These are phyloP conservation scores for Stichopus horrens DNA, from an alignment of 53 echinoderm and acorn worm species.

Conservation along the genomic window DNA sequence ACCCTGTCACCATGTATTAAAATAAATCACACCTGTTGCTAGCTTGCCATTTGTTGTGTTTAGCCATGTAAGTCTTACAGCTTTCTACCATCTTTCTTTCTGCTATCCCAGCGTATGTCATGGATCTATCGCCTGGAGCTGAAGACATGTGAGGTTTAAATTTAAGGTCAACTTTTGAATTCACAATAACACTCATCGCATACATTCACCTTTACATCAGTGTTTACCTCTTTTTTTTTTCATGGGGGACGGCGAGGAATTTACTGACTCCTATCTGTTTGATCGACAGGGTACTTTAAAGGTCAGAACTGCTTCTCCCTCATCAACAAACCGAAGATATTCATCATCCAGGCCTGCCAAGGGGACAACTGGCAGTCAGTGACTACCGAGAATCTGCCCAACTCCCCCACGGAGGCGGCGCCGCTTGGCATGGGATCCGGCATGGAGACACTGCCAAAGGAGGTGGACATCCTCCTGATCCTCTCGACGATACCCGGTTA, in stretches of 20 bases:
- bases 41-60: too few relatives aligned
- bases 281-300: slow-evolving; percentile 33
- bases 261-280: neutral
- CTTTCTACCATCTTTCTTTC: too few relatives aligned
- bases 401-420: neutral
- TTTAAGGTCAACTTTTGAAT: too few relatives aligned
- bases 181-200: neutral
- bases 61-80: too few relatives aligned
- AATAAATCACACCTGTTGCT: too few relatives aligned
- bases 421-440: slow-evolving; percentile 3
- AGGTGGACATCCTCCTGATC: slow-evolving; percentile 79
- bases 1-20: too few relatives aligned
- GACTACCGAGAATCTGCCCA: slow-evolving; percentile 49
- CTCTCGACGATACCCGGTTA: slow-evolving; percentile 82
- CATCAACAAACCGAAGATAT: slow-evolving; percentile 79
- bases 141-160: neutral
- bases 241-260: neutral
- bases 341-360: slow-evolving; percentile 92
- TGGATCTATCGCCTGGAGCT: neutral
- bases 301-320: slow-evolving; percentile 56
- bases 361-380: slow-evolving; percentile 52
- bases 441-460: slow-evolving; percentile 64
- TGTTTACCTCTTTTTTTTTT: neutral
- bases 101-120: too few relatives aligned
- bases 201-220: neutral